Conservation (phyloP, 2,888 invertebrate genomes). For the Acronicta aceris region DNA sequence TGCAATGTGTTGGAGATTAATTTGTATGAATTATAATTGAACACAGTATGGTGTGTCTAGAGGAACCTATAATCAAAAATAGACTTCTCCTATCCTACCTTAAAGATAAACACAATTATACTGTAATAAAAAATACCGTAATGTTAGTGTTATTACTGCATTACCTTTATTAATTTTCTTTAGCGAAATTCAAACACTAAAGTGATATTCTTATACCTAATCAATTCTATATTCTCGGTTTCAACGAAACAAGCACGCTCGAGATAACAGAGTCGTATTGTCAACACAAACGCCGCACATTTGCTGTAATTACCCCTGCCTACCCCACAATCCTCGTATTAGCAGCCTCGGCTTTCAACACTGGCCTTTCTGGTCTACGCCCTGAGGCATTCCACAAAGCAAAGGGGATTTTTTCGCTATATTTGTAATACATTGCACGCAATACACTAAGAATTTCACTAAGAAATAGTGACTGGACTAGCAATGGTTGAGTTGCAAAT, state of each 20-base stretch:
- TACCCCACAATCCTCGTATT: conserved; percentile 81
- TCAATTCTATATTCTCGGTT: conserved; percentile 28
- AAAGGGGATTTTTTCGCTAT: conserved; percentile 16
- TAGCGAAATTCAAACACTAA: neutral
- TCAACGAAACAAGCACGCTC: conserved; percentile 23
- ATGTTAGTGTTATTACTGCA: no score
- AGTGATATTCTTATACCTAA: neutral
- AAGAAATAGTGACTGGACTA: conserved; percentile 5
- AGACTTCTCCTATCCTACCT: neutral
- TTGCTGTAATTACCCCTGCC: conserved; percentile 84
- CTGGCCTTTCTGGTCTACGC: conserved; percentile 61
- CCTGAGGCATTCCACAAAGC: conserved; percentile 53
- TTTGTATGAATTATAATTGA: conserved; percentile 54
- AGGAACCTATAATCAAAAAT: neutral
- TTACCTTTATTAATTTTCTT: no score
- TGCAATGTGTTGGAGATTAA: conserved; percentile 59
- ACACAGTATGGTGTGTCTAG: conserved; percentile 31
- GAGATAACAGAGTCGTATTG: conserved; percentile 65
- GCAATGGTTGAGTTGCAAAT: conserved; percentile 59
- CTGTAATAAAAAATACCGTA: no score
- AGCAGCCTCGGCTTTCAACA: conserved; percentile 74
- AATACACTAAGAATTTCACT: neutral
- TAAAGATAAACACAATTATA: neutral
- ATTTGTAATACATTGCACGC: conserved; percentile 57
- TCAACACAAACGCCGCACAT: conserved; percentile 80